Conservation (phyloP, 2,113 vertebrate species). For the Vombatus ursinus region DNA sequence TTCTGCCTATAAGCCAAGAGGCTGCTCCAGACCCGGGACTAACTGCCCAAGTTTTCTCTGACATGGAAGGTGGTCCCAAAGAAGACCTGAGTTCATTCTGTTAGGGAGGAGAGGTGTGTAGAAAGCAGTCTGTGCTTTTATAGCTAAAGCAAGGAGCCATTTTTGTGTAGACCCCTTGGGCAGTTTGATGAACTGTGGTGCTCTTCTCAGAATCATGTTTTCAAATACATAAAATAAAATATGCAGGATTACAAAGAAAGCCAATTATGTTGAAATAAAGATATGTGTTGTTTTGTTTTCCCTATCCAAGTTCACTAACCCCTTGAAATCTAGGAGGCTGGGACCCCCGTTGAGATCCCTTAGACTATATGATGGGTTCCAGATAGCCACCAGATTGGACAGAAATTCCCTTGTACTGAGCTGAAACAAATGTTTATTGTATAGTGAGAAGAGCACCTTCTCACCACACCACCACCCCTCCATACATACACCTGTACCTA, state of each 20-base stretch:
- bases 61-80: rapidly evolving
- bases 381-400: neutral
- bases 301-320: neutral
- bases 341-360: neutral
- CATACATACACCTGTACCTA: neutral
- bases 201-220: neutral
- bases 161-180: neutral
- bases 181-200: no score
- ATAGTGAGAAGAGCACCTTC: neutral
- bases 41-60: neutral
- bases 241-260: rapidly evolving
- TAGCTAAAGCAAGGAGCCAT: neutral
- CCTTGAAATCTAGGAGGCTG: neutral
- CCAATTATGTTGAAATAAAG: neutral
- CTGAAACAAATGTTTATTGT: neutral
- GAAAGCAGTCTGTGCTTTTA: neutral
- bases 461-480: neutral
- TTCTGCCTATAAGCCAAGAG: neutral
- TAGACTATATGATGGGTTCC: neutral
- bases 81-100: rapidly evolving
- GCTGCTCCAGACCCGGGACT: neutral
- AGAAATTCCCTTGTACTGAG: neutral
- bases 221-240: neutral
- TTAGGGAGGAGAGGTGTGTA: slow-evolving; percentile 24
- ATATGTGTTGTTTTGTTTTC: neutral